Base-by-base conservation (phyloP, 2,797 vertebrate genomes). In the Catharus ustulatus region DNA sequence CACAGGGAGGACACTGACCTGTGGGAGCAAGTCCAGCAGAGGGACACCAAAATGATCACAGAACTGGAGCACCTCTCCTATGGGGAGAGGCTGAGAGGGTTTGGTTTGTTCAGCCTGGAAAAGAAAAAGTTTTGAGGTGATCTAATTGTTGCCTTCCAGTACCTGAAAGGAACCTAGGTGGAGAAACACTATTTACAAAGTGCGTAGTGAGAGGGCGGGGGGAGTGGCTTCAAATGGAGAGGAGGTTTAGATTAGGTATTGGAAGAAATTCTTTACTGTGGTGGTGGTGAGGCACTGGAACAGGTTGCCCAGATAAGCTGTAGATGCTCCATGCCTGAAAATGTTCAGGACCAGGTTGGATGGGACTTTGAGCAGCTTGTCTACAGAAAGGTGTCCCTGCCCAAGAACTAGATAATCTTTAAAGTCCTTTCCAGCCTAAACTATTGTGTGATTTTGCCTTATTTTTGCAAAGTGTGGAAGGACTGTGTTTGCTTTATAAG, bases 1-100 rank as follows among this genome's bases (percentile, higher is more conserved):
- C 16, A 34, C 6, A 13, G 43, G 29, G 45, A 26, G 23, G 57
- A n/a, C 23, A 26, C 4, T 0, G 2, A 11, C 20, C 6, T 45
- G 5, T 34, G 51, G 38, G 43, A 64, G 7, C 3, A 10, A 11
- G 43, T 71, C 14, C 51, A 57, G 43, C 27, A 57, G 24, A 24
- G 23, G 21, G 29, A 13, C n/a, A 42, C 38, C n/a, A 45, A 16
- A 14, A 11, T 51, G 20, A 34, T 75, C 12, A 49, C 15, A 63
- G 19, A 61, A 27, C 20, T 42, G 77, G 18, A 55, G 32, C 43
- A 30, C 16, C 11, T 82, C 32, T 75, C 11, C 49, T 57, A 0
- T 45, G 38, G 21, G 36, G 43, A 71, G 51, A 55, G 42, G 18
- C 27, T 38, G 48, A 69, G 42, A 62, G 20, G 24, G 10, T 29